Conservation (phyloP, 2,113 vertebrate genomes). For the Chaetorhynchus papuensis region DNA sequence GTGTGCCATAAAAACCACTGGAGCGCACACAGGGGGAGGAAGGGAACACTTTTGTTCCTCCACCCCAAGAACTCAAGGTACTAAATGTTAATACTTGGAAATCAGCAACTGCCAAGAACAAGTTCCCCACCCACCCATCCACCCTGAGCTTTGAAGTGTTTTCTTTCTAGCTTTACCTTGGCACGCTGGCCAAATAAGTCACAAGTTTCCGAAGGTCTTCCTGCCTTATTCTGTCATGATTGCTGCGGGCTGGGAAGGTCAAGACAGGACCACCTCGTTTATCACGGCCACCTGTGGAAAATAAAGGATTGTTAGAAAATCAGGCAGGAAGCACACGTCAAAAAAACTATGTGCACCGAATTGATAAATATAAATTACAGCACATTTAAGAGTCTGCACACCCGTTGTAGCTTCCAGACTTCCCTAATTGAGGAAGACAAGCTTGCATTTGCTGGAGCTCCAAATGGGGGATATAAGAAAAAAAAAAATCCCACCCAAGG, state of each 20-base stretch:
- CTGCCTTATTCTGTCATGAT: conserved; percentile 98
- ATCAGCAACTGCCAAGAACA: conserved; percentile 59
- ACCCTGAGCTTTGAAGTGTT: conserved; percentile 50
- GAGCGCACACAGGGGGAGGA: neutral
- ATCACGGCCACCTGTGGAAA: conserved; percentile 88
- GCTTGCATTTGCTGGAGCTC: neutral
- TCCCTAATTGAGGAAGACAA: neutral
- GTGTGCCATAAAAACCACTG: neutral
- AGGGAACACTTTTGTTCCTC: conserved; percentile 43
- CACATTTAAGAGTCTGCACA: neutral
- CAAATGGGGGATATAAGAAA: neutral
- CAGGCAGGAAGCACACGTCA: conserved; percentile 39
- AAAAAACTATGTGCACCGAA: neutral
- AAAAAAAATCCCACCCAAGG: neutral
- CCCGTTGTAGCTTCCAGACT: neutral
- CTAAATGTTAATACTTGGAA: conserved; percentile 58
- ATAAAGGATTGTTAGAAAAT: conserved; percentile 59
- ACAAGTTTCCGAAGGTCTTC: conserved; percentile 95
- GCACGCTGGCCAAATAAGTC: conserved; percentile 96
- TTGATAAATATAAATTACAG: conserved; percentile 7
- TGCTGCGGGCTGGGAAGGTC: conserved; percentile 95
- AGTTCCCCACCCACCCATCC: neutral
- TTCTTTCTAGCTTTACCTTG: conserved; percentile 75
- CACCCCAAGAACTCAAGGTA: neutral
- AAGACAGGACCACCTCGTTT: conserved; percentile 96